phyloP scores from a whole-genome alignment of 2,888 invertebrate genomes.

The Aphidoletes aphidimyza region DNA sequence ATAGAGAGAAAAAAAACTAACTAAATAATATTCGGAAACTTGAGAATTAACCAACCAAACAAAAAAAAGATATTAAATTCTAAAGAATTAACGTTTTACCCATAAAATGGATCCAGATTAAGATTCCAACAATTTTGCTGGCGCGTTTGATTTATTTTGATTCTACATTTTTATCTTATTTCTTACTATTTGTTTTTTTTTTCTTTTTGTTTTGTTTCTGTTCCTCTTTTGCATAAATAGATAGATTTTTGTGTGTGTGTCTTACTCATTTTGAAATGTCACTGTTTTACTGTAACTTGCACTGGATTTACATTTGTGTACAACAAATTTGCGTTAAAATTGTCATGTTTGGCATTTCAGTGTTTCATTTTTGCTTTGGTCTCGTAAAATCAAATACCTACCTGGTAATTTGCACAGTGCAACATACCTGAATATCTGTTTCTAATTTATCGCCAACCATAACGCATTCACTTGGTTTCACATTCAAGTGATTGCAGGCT shows the following conservation, averaged over 20 bases:
- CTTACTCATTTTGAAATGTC: constrained; percentile 24
- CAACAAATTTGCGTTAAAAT: neutral
- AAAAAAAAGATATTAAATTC: constrained; percentile 10
- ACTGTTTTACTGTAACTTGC: neutral
- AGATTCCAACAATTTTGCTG: constrained; percentile 46
- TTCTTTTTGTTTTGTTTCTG: neutral
- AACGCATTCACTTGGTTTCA: constrained; percentile 79
- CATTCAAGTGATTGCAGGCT: constrained; percentile 80
- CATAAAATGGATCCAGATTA: constrained; percentile 49
- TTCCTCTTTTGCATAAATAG: constrained; percentile 18
- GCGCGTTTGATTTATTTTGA: neutral
- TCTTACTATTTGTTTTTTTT: neutral
- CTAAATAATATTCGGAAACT: too few species aligned
- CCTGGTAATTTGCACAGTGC: constrained; percentile 34
- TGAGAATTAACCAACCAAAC: neutral
- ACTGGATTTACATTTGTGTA: neutral
- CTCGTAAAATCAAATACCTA: constrained; percentile 40
- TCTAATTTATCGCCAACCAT: constrained; percentile 91
- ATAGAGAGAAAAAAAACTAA: neutral
- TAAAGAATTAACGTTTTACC: constrained; percentile 51
- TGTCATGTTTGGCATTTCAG: neutral
- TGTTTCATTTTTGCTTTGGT: neutral
- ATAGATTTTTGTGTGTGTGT: too few species aligned
- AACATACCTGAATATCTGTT: constrained; percentile 79
- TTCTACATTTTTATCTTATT: constrained; percentile 14